phyloP scores from a whole-genome alignment of 2,113 vertebrate species.

The Pogona vitticeps region DNA sequence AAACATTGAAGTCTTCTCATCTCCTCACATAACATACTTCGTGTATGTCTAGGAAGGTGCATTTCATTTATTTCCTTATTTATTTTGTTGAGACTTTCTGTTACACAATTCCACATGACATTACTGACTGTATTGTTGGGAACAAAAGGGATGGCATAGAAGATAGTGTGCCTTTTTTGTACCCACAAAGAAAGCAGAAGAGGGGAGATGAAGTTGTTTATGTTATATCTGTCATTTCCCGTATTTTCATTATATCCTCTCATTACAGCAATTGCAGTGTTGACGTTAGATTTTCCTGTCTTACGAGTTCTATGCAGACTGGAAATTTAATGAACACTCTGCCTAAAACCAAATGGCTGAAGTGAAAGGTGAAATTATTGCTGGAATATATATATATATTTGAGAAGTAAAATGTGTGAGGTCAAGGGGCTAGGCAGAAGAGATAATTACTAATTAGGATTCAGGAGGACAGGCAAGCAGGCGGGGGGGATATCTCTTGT shows the following conservation, averaged over 20 bases:
- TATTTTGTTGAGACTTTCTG: not conserved
- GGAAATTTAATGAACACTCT: constrained; percentile 62
- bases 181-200: constrained; percentile 13
- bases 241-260: constrained; percentile 58
- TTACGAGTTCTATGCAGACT: constrained; percentile 36
- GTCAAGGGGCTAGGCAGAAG: constrained; percentile 62
- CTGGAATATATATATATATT: constrained; percentile 59
- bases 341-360: constrained; percentile 58
- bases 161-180: constrained; percentile 13
- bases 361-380: constrained; percentile 67
- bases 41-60: not conserved
- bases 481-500: constrained; percentile 46
- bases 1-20: not conserved
- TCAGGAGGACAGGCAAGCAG: constrained; percentile 46
- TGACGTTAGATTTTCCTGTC: constrained; percentile 54
- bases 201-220: not conserved
- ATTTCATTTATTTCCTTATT: not conserved
- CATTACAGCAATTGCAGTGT: constrained; percentile 62
- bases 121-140: not conserved
- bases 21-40: not conserved
- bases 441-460: constrained; percentile 75
- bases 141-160: constrained; percentile 20
- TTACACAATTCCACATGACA: not conserved
- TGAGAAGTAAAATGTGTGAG: constrained; percentile 57
- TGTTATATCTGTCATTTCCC: constrained; percentile 37